phyloP scores from a whole-genome alignment of 2,113 vertebrate genomes.

The Brachypteracias leptosomus region DNA sequence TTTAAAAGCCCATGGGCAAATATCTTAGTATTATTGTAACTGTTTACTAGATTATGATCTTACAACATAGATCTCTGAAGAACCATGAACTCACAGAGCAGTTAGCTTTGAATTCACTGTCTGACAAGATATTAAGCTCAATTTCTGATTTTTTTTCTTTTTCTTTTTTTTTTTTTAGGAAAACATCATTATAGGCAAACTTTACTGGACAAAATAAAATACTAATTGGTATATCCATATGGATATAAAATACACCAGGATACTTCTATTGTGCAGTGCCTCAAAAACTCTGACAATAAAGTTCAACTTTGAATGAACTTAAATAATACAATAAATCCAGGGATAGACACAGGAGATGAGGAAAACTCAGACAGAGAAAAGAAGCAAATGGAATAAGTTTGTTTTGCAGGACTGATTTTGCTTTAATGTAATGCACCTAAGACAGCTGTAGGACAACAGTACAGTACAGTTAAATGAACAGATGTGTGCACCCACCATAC shows the following conservation, averaged over 20 bases:
- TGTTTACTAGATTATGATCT: background rate
- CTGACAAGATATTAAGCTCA: background rate
- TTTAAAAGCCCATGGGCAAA: constrained; percentile 31
- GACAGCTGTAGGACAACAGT: background rate
- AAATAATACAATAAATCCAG: background rate
- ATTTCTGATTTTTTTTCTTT: background rate
- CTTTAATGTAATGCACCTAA: background rate
- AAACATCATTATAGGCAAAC: background rate
- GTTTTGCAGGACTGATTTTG: background rate
- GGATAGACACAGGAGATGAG: background rate
- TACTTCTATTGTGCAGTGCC: background rate
- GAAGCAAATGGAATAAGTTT: background rate
- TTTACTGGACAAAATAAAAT: background rate
- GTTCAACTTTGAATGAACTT: background rate
- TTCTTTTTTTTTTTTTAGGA: background rate
- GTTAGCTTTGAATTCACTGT: background rate
- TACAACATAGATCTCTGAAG: background rate
- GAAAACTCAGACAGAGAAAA: background rate
- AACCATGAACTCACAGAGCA: accelerated
- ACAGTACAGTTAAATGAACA: constrained; percentile 35
- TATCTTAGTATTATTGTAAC: background rate
- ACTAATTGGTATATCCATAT: background rate
- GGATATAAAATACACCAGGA: background rate
- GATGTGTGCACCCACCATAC: constrained; percentile 6
- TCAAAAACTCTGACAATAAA: background rate